Base-by-base conservation (phyloP, 2,113 vertebrate genomes). In the Dunckerocampus dactyliophorus region DNA sequence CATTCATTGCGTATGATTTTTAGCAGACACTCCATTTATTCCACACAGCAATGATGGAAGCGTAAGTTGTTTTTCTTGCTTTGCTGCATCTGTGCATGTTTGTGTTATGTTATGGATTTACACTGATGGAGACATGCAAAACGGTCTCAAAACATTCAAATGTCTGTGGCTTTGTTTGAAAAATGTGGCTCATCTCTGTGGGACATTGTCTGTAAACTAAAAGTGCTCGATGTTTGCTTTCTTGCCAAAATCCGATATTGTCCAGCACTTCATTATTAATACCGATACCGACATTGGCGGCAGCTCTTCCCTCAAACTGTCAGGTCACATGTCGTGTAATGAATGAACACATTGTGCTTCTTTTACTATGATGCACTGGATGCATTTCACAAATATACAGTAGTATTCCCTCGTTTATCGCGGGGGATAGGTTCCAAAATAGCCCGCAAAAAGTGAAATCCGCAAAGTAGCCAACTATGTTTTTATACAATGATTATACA, bases 141-240 rank as follows among this genome's bases (percentile, higher is more conserved):
- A 24, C 31, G 37, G 39, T 43, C 53, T 76, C 31, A 43, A 74
- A 59, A 60, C 67, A 92, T 89, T 88, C 85, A 91, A 92, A 92
- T 90, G 17, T 62, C 47, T 2, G 22, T 37, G 61, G 74, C 57
- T 77, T 64, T 64, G 75, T 60, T 52, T 74, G 54, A 12, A 69
- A 80, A 47, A 79, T 83, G 62, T 79, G 74, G 34, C 82, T 63
- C 69, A 62, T 57, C 15, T 55, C 47, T 52, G 11, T 50, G 24
- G 71, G 62, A 52, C 34, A 60, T 72, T 58, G 17, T 53, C 42
- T 71, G 20, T 17, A 55, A 56, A 21, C 7, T 2, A 28, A 5
- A 28, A 28, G 2, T 28, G 31, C 31, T 34, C 7, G 31, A 34
- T 49, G 47, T 48, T 28, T n/a, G n/a, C n/a, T n/a, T n/a, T n/a